Evolutionary conservation across 1,140 invertebrate species (phyloP).

Genomic region (Drosophila jambulina): DNA sequence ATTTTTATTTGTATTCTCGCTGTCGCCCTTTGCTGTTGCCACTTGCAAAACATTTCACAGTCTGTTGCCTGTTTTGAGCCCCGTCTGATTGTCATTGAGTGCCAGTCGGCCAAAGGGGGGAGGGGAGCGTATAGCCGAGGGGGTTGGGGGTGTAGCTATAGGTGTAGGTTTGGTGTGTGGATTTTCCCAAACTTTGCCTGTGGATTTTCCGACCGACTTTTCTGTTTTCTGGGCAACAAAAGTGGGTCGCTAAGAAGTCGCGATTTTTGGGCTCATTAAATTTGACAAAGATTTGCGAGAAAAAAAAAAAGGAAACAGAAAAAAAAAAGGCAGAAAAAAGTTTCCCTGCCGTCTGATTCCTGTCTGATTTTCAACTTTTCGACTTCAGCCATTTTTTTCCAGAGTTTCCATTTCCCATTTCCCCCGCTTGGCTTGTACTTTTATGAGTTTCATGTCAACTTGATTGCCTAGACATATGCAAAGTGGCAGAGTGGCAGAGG

Average conservation of each 20-base stretch:
- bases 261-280: constrained; percentile 79
- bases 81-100: constrained; percentile 31
- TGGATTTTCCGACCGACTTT: constrained; percentile 11
- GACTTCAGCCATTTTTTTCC: constrained; percentile 23
- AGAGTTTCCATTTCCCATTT: constrained; percentile 17
- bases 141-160: background rate
- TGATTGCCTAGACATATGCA: constrained; percentile 60
- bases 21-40: constrained; percentile 20
- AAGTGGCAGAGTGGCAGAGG: background rate
- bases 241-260: constrained; percentile 13
- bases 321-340: constrained; percentile 24
- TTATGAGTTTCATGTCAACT: constrained; percentile 57
- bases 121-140: no score
- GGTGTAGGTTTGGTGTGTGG: background rate
- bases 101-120: background rate
- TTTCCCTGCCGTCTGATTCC: constrained; percentile 46
- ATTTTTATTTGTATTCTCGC: constrained; percentile 7
- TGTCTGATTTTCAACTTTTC: constrained; percentile 54
- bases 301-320: background rate
- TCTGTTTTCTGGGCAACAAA: background rate
- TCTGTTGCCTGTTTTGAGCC: constrained; percentile 65
- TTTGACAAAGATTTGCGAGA: constrained; percentile 71
- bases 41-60: constrained; percentile 68
- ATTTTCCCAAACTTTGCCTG: background rate
- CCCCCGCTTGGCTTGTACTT: constrained; percentile 19